phyloP scores from a whole-genome alignment of 2,797 vertebrate species.

The Phataginus tricuspis region DNA sequence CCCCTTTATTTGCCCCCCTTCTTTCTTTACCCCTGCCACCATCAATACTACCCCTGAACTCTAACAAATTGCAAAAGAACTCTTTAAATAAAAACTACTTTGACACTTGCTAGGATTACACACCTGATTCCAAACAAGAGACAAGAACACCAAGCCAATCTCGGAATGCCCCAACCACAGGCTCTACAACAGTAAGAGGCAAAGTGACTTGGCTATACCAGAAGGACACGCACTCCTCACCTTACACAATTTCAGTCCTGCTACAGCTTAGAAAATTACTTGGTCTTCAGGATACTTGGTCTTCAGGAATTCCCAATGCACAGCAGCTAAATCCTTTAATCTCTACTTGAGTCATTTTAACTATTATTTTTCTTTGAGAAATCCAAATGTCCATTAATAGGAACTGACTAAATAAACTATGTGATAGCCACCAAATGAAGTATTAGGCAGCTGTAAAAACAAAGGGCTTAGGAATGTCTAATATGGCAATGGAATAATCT shows the following conservation, averaged over 20 bases:
- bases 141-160: background rate
- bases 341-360: background rate
- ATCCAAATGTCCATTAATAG: background rate
- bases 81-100: background rate
- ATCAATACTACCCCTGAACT: background rate
- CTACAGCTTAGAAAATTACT: background rate
- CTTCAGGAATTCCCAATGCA: background rate
- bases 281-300: background rate
- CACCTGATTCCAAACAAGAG: background rate
- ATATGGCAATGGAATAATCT: background rate
- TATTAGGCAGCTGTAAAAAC: background rate
- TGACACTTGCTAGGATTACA: background rate
- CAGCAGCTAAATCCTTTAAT: background rate
- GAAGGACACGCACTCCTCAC: background rate
- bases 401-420: background rate
- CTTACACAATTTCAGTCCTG: background rate
- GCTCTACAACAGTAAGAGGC: too few species aligned
- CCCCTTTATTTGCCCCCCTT: background rate
- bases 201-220: background rate
- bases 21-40: too few species aligned
- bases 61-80: background rate
- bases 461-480: background rate
- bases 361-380: conserved; percentile 17
- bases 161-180: background rate
- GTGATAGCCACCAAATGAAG: background rate